Conservation (phyloP, 2,113 vertebrate genomes). For the Heloderma charlesbogerti region DNA sequence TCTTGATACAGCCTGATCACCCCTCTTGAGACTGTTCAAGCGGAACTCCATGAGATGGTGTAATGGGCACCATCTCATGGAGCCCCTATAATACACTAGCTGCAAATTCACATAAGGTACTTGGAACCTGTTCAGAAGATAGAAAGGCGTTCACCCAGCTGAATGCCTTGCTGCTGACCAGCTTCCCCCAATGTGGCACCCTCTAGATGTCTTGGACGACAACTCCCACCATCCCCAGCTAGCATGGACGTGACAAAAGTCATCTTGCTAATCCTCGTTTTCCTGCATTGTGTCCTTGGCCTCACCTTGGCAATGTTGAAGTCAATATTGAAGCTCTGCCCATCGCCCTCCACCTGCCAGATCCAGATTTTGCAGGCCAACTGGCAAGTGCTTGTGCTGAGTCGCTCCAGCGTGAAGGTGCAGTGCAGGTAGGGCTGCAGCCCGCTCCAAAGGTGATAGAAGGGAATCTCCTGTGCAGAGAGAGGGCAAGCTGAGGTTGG, state of each 20-base stretch:
- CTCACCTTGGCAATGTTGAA: slow-evolving; percentile 96
- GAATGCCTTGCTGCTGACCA: not conserved
- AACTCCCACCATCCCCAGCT: too few relatives aligned
- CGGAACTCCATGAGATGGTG: not conserved
- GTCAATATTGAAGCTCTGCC: slow-evolving; percentile 94
- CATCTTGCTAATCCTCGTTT: not conserved
- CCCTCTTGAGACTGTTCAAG: not conserved
- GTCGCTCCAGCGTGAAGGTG: slow-evolving; percentile 96
- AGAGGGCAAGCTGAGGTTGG: not conserved
- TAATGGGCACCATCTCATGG: too few relatives aligned
- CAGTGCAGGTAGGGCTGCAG: slow-evolving; percentile 94
- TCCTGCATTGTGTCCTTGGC: not conserved
- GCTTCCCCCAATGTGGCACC: too few relatives aligned
- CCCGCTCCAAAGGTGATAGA: slow-evolving; percentile 96
- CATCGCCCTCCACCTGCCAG: slow-evolving; percentile 98
- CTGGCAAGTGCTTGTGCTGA: slow-evolving; percentile 92
- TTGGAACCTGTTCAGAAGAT: not conserved
- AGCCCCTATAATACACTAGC: not conserved
- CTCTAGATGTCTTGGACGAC: too few relatives aligned
- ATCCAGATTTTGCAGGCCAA: slow-evolving; percentile 98
- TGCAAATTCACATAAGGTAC: not conserved
- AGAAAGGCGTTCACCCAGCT: not conserved
- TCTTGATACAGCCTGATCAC: not conserved
- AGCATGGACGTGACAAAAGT: not conserved
- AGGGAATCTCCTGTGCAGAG: slow-evolving; percentile 90